Evolutionary conservation across 2,797 vertebrate genomes (phyloP).

Genomic region (Leptoclinus maculatus): DNA sequence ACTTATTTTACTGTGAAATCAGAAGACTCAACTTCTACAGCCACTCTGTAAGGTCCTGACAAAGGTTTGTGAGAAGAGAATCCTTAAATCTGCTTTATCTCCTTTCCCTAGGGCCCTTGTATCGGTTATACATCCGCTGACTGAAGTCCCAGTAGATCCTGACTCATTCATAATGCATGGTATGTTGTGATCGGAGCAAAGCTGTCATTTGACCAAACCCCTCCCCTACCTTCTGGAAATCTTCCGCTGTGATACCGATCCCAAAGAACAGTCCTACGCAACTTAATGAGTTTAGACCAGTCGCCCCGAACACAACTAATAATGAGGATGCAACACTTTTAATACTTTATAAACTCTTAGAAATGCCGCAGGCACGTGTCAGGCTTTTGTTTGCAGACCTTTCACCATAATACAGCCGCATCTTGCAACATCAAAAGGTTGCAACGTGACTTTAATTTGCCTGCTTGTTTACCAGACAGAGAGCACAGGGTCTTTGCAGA

Average conservation of each 20-base stretch:
- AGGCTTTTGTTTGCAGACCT: neutral
- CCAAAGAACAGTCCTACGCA: neutral
- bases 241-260: neutral
- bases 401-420: neutral
- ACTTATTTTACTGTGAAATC: neutral
- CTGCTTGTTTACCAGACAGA: neutral
- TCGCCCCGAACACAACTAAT: neutral
- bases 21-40: neutral
- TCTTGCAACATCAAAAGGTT: neutral
- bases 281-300: neutral
- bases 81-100: slow-evolving; percentile 7
- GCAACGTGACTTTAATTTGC: neutral
- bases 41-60: neutral
- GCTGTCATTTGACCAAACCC: neutral
- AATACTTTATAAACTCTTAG: neutral
- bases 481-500: neutral
- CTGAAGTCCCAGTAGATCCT: slow-evolving; percentile 5
- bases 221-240: neutral
- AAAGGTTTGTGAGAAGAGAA: neutral
- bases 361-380: neutral
- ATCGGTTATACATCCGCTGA: slow-evolving; percentile 7
- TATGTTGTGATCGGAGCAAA: slow-evolving; percentile 9
- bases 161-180: slow-evolving; percentile 15
- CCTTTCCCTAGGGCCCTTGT: neutral
- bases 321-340: neutral